A percentile compares a stretch with the other conserved stretches of the same genome.
Evolutionary conservation across 2,113 vertebrate species (phyloP).

Genomic region (Macquaria australasica): DNA sequence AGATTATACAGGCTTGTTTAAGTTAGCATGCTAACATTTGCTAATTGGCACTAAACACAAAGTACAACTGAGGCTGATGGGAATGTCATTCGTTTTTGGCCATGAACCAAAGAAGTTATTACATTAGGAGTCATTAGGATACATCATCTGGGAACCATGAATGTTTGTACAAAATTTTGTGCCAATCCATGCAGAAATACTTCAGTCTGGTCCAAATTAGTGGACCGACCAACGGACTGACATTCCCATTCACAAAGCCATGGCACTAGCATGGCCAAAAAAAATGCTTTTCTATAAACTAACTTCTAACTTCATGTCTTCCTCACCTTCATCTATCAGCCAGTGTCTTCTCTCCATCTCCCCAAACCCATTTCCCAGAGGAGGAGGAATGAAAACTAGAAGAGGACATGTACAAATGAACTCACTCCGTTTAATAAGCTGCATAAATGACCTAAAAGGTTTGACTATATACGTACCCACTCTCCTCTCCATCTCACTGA

Average conservation of each 20-base stretch:
- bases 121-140: too few species aligned
- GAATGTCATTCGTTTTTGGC: too few species aligned
- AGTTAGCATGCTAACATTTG: not conserved
- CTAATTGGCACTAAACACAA: too few species aligned
- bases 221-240: too few species aligned
- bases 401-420: not conserved
- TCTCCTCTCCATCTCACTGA: conserved; percentile 73
- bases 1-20: not conserved
- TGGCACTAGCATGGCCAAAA: too few species aligned
- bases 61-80: too few species aligned
- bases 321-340: conserved; percentile 54
- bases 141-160: too few species aligned
- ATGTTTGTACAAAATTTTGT: too few species aligned
- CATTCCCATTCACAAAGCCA: too few species aligned
- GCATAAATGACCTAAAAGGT: not conserved
- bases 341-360: conserved; percentile 48
- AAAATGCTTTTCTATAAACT: not conserved
- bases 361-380: conserved; percentile 28
- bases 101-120: not conserved
- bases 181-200: too few species aligned
- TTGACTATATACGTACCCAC: conserved; percentile 12
- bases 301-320: not conserved
- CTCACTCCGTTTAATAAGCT: not conserved
- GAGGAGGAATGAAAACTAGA: conserved; percentile 6
- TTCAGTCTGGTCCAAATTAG: too few species aligned